Evolutionary conservation across 2,113 vertebrate species (phyloP).

Genomic region (Callorhinus ursinus): DNA sequence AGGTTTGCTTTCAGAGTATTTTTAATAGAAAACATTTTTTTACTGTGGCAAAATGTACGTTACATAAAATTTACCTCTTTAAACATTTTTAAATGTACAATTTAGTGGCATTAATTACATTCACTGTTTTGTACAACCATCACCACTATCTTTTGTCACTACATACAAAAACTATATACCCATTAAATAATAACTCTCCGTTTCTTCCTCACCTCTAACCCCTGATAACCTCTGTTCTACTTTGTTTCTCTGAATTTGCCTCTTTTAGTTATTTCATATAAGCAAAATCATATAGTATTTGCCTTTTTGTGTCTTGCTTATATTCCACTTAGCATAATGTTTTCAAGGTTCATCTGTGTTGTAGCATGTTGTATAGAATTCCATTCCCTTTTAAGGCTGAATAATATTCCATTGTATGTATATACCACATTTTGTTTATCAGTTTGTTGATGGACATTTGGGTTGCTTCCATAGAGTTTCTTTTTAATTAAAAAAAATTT

Average conservation of each 20-base stretch:
- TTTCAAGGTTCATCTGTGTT: neutral
- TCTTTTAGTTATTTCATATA: neutral
- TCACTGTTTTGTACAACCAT: neutral
- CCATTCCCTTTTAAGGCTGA: neutral
- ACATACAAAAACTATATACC: neutral
- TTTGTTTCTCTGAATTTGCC: neutral
- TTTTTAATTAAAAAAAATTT: neutral
- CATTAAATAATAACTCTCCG: neutral
- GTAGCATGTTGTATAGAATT: neutral
- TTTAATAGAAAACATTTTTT: neutral
- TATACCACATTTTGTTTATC: neutral
- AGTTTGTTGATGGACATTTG: neutral
- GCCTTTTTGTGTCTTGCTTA: neutral
- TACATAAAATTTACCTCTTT: neutral
- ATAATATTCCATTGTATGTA: neutral
- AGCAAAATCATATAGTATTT: neutral
- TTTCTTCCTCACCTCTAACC: neutral
- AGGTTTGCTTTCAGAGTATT: slow-evolving; percentile 5
- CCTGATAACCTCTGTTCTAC: neutral
- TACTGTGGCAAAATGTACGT: neutral
- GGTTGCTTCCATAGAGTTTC: neutral
- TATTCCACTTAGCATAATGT: neutral
- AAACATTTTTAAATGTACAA: neutral
- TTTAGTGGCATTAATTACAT: neutral
- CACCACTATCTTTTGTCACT: neutral